Evolutionary conservation across 2,797 vertebrate species (phyloP), one percentile per base, ranked within the genome.

Genomic region (Anguilla obscura): DNA sequence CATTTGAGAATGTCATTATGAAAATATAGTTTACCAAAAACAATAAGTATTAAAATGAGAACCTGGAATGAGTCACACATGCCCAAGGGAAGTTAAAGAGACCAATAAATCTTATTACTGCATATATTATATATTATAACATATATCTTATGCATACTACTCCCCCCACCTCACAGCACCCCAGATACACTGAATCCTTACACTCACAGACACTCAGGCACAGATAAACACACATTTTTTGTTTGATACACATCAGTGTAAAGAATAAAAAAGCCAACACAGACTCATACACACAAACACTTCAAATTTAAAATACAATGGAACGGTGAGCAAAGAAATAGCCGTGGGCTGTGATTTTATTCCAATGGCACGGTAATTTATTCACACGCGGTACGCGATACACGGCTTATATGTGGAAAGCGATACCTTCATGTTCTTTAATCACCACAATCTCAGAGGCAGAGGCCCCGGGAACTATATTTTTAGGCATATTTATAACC

Each of bases 401-500:
- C 21, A 82, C 40, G 45, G 21, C 40, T 82, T 50, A 82, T 48
- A 50, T 45, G 74, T 79, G 74, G 33, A 79, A 79, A 79, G 36
- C 40, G 36, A 79, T 79, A 79, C 18, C 74, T 79, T 21, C 36
- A 45, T 82, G 79, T 82, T 82, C 79, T 50, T 48, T 82, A 82
- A 82, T 82, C 79, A 50, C 7, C 45, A 21, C 21, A 45, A 82
- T 82, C 79, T 48, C 16, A 2, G 40, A 82, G 79, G 18, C 18
- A 50, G 40, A n/a, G 24, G 79, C 79, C 45, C 40, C 8, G 10
- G 79, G 79, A 82, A 82, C 21, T n/a, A 50, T 50, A 82, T 82
- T 82, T 82, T 82, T 82, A 82, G 79, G 33, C 79, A n/a, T 21
- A 50, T 24, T 82, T 82, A 24, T 82, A 82, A 82, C 79, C 79